phyloP scores from a whole-genome alignment of 1,140 invertebrate species.

The Teleopsis dalmanni region DNA sequence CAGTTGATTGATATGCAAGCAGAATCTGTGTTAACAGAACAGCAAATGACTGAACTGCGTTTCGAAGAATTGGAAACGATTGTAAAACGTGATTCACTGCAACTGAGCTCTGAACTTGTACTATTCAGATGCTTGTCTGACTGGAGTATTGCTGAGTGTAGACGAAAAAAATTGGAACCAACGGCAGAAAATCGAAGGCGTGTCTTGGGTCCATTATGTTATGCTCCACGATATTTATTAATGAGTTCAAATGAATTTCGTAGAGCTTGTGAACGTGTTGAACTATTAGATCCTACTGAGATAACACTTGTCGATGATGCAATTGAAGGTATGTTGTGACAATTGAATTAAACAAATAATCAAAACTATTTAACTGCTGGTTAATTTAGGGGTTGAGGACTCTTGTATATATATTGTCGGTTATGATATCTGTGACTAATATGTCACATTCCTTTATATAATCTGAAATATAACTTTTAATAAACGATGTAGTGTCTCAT shows the following conservation, averaged over 20 bases:
- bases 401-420: too few relatives aligned
- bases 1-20: slow-evolving; percentile 43
- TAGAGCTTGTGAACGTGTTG: slow-evolving; percentile 34
- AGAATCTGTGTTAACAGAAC: slow-evolving; percentile 27
- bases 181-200: slow-evolving; percentile 37
- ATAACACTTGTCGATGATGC: slow-evolving; percentile 28
- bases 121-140: slow-evolving; percentile 37
- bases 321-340: slow-evolving; percentile 29
- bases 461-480: too few relatives aligned
- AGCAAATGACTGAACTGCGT: slow-evolving; percentile 28
- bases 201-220: slow-evolving; percentile 37
- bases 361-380: too few relatives aligned
- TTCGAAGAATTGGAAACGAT: slow-evolving; percentile 42
- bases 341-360: background rate
- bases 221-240: slow-evolving; percentile 36
- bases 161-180: slow-evolving; percentile 30
- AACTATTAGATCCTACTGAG: slow-evolving; percentile 33
- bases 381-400: too few relatives aligned
- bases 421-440: too few relatives aligned
- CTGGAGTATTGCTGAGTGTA: slow-evolving; percentile 39
- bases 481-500: too few relatives aligned
- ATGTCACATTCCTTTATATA: too few relatives aligned
- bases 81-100: slow-evolving; percentile 33
- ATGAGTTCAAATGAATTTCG: slow-evolving; percentile 34
- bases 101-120: slow-evolving; percentile 33